These are phyloP conservation scores for Muscicapa striata DNA, from an alignment of 2,797 vertebrate genomes.

Conservation along the genomic window DNA sequence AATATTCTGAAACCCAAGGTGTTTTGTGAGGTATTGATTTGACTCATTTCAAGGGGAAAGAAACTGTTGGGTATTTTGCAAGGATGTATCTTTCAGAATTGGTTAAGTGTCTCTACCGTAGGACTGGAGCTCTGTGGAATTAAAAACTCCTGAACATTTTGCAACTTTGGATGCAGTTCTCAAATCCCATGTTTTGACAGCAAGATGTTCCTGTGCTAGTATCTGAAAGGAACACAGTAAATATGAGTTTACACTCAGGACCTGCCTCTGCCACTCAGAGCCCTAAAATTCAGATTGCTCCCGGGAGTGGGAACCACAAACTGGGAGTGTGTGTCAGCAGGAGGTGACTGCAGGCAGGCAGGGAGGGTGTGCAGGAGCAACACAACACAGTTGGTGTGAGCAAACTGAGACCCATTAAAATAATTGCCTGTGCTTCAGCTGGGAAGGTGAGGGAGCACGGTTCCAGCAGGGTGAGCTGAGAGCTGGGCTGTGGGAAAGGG, in stretches of 20 bases:
- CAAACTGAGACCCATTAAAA: neutral
- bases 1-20: neutral
- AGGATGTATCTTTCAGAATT: neutral
- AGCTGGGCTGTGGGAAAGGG: neutral
- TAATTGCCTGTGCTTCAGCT: neutral
- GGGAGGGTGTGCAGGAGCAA: neutral
- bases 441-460: neutral
- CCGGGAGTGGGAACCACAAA: neutral
- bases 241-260: neutral
- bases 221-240: neutral
- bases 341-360: neutral
- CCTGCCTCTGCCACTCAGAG: neutral
- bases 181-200: neutral
- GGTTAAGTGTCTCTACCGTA: neutral
- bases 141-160: neutral
- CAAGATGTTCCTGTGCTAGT: neutral
- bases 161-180: neutral
- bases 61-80: neutral
- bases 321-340: accelerated
- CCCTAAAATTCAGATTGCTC: neutral
- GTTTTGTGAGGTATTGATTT: neutral
- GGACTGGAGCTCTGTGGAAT: neutral
- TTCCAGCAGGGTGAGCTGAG: neutral
- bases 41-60: neutral
- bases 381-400: neutral